These are phyloP conservation scores for Rhopalosiphum padi DNA, from an alignment of 1,140 invertebrate genomes.

Conservation along the genomic window DNA sequence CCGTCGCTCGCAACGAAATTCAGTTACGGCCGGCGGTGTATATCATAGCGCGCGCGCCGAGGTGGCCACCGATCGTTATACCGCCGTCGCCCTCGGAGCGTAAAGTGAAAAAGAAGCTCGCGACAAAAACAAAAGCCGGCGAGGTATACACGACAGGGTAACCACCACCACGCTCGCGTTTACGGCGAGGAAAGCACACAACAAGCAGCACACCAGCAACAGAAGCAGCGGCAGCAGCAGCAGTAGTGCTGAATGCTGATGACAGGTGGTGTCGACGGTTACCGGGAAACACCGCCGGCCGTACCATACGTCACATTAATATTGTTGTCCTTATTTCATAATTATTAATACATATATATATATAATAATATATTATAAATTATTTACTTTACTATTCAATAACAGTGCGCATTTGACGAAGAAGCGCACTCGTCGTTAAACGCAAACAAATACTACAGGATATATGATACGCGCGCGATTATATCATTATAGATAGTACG, in stretches of 20 bases:
- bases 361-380: no score
- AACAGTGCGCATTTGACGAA: no score
- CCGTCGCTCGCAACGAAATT: conserved; percentile 32
- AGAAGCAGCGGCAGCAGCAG: background rate
- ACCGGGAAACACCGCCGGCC: background rate
- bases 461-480: no score
- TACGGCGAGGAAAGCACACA: no score
- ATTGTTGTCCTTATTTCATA: background rate
- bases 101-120: background rate
- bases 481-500: no score
- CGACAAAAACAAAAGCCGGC: background rate
- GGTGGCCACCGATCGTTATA: conserved; percentile 27
- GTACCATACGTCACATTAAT: no score
- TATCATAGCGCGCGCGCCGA: conserved; percentile 12
- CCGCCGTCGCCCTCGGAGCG: background rate
- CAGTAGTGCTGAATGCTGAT: no score
- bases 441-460: no score
- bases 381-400: no score
- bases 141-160: background rate
- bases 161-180: background rate
- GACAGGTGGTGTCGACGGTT: background rate
- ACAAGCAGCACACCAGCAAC: no score
- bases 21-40: background rate
- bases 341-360: background rate
- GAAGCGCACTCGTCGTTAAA: no score